These are phyloP conservation scores for Heteractis magnifica DNA, from an alignment of 92 coral and sea anemone species.

Conservation along the genomic window DNA sequence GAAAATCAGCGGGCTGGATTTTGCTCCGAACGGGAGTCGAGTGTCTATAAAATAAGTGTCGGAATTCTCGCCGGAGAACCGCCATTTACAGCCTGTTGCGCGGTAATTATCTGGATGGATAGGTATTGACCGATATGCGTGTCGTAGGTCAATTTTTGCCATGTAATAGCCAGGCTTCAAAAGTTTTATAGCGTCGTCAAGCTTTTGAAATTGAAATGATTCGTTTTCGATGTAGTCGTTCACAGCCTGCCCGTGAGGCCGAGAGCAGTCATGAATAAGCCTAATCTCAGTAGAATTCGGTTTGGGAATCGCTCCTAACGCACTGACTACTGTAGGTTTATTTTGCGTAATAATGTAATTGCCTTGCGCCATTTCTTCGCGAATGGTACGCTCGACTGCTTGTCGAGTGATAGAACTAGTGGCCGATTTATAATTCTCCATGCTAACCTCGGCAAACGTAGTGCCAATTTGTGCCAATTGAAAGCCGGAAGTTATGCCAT, in stretches of 20 bases:
- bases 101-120: conserved; percentile 8
- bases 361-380: neutral
- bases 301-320: conserved; percentile 50
- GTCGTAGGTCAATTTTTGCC: conserved; percentile 32
- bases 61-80: neutral
- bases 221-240: conserved; percentile 24
- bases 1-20: conserved; percentile 20
- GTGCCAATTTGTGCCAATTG: too few relatives aligned
- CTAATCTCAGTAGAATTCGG: conserved; percentile 30
- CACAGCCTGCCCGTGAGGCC: conserved; percentile 33
- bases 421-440: conserved; percentile 25
- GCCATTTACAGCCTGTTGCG: conserved; percentile 32
- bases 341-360: conserved; percentile 21
- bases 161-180: neutral
- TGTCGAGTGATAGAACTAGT: conserved; percentile 19
- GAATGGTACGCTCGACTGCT: conserved; percentile 32
- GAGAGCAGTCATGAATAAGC: conserved; percentile 40
- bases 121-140: conserved; percentile 38
- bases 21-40: conserved; percentile 36
- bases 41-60: conserved; percentile 34
- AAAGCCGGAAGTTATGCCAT: too few relatives aligned
- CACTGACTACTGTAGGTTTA: conserved; percentile 31
- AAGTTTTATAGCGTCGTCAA: too few relatives aligned
- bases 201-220: too few relatives aligned
- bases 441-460: too few relatives aligned